Conservation (phyloP, 2,888 invertebrate species). For the Trileptium ribeirensis region DNA sequence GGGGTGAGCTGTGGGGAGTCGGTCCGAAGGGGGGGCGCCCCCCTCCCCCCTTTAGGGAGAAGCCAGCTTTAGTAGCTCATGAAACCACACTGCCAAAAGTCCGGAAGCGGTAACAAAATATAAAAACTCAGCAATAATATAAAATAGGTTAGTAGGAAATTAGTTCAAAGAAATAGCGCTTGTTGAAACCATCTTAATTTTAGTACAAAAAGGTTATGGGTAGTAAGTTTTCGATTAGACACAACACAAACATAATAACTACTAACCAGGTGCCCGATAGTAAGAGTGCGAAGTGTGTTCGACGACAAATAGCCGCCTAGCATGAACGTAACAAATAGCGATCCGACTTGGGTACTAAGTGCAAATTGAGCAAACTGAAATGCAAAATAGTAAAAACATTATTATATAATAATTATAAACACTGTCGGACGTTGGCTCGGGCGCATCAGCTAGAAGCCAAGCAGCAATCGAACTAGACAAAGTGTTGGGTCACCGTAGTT, state of each 20-base stretch:
- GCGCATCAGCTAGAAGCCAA: neutral
- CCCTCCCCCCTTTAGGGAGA: no score
- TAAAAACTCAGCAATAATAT: no score
- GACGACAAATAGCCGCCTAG: slow-evolving; percentile 51
- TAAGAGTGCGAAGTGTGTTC: slow-evolving; percentile 48
- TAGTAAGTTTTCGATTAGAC: neutral
- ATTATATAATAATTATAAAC: neutral
- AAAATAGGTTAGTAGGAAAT: no score
- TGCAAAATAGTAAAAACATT: slow-evolving; percentile 15
- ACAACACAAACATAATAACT: slow-evolving; percentile 17
- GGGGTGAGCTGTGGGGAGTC: no score
- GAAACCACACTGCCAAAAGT: no score
- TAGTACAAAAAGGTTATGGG: no score
- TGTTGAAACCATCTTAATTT: no score
- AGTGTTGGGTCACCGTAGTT: no score
- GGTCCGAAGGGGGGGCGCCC: no score
- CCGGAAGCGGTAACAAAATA: no score
- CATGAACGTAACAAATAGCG: slow-evolving; percentile 65
- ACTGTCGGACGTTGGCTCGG: neutral
- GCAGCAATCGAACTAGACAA: neutral
- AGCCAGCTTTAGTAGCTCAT: no score
- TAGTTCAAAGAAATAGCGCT: no score
- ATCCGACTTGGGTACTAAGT: slow-evolving; percentile 67
- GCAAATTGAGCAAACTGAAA: slow-evolving; percentile 80
- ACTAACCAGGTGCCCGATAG: neutral